These are phyloP conservation scores for Pangasius larnaudii DNA, from an alignment of 2,797 vertebrate species.

Conservation along the genomic window DNA sequence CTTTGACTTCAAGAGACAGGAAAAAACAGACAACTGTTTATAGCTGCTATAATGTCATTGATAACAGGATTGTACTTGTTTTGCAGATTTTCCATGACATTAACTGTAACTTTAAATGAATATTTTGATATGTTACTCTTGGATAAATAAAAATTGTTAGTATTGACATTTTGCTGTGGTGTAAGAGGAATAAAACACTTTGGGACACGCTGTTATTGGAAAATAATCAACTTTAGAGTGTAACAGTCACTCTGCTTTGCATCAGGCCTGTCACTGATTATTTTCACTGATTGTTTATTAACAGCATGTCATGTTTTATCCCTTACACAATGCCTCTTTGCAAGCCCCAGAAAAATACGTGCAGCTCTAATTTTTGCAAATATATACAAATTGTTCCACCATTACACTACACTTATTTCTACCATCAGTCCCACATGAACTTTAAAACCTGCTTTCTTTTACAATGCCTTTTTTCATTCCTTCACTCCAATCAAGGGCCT, in stretches of 20 bases:
- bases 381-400: neutral
- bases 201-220: neutral
- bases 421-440: conserved; percentile 9
- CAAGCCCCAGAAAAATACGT: neutral
- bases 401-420: neutral
- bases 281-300: neutral
- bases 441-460: conserved; percentile 14
- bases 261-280: neutral
- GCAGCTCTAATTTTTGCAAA: neutral
- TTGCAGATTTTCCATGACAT: neutral
- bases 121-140: neutral
- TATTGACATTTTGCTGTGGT: neutral
- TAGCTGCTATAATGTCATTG: neutral
- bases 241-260: neutral
- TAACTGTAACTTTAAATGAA: neutral
- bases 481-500: conserved; percentile 3
- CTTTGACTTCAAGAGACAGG: neutral
- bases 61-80: neutral
- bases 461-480: conserved; percentile 13
- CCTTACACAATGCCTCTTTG: neutral
- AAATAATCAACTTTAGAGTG: neutral
- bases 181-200: neutral
- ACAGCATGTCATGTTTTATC: neutral
- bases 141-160: neutral
- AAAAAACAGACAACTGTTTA: neutral